Conservation (phyloP, 2,888 invertebrate genomes). For the Rugalucina vietnamica region DNA sequence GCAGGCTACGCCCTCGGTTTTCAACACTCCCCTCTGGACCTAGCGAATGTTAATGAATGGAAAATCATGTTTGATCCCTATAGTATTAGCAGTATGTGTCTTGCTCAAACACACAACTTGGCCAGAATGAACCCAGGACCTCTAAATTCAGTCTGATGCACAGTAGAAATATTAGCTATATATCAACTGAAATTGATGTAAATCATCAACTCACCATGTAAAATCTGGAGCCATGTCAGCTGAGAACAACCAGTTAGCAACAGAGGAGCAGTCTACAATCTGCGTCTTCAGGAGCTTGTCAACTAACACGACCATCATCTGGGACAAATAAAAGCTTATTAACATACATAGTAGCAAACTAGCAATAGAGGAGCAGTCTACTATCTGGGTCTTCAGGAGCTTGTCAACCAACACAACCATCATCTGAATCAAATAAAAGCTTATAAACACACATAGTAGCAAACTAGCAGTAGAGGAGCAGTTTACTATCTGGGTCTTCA, state of each 20-base stretch:
- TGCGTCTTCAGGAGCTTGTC: constrained; percentile 99
- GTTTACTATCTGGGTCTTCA: constrained; percentile 98
- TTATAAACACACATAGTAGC: constrained; percentile 88
- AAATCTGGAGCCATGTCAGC: constrained; percentile 96
- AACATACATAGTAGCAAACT: constrained; percentile 98
- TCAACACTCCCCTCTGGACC: no score
- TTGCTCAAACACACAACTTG: no score
- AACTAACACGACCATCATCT: constrained; percentile 98
- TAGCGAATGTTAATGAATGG: no score
- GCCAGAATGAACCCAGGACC: no score
- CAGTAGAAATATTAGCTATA: no score
- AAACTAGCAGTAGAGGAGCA: constrained; percentile 98
- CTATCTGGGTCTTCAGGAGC: constrained; percentile 97
- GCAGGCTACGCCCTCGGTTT: no score
- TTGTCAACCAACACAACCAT: constrained; percentile 98
- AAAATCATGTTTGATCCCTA: no score
- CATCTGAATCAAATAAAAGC: constrained; percentile 87
- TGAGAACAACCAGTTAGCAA: constrained; percentile 99
- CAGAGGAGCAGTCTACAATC: constrained; percentile 97
- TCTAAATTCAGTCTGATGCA: no score
- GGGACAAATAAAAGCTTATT: constrained; percentile 19
- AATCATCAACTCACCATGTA: constrained; percentile 88
- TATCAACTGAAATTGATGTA: no score
- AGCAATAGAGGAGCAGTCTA: constrained; percentile 98
- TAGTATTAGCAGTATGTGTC: no score